Conservation (phyloP, 1,140 invertebrate species). For the Helicoverpa zea region DNA sequence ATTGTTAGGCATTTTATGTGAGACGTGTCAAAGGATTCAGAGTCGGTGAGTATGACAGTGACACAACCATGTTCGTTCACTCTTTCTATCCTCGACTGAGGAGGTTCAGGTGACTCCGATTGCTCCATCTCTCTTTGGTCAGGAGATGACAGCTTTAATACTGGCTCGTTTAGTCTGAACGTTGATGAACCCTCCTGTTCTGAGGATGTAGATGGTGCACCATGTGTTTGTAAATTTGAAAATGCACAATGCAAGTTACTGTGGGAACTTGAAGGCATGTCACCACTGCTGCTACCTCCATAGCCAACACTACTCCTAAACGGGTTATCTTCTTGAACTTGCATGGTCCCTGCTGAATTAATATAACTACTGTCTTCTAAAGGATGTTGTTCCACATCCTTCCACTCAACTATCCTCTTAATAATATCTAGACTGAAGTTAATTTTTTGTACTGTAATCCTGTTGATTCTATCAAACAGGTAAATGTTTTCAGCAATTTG, state of each 20-base stretch:
- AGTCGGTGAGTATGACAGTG: constrained; percentile 90
- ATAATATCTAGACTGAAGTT: constrained; percentile 94
- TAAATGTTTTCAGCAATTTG: constrained; percentile 90
- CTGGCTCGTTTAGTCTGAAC: constrained; percentile 79
- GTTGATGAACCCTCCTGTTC: constrained; percentile 66
- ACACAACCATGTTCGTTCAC: constrained; percentile 87
- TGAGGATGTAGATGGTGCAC: constrained; percentile 75
- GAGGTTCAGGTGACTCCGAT: constrained; percentile 71
- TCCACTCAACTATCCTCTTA: constrained; percentile 95
- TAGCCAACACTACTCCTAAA: constrained; percentile 78
- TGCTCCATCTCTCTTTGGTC: constrained; percentile 66
- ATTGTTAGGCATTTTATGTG: constrained; percentile 94
- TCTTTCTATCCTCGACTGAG: constrained; percentile 75
- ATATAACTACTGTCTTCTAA: constrained; percentile 89
- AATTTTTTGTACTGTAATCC: constrained; percentile 89
- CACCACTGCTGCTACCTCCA: constrained; percentile 65
- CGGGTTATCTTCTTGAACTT: constrained; percentile 80
- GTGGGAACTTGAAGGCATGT: constrained; percentile 70
- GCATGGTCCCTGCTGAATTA: constrained; percentile 68
- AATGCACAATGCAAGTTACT: constrained; percentile 78
- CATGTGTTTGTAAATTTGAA: constrained; percentile 81
- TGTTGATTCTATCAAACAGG: constrained; percentile 87
- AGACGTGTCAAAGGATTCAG: constrained; percentile 93
- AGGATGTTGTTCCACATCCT: constrained; percentile 93
- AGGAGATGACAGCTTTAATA: constrained; percentile 74